Percentiles rank a stretch among this genome's conserved stretches.
These are phyloP conservation scores for Malurus melanocephalus DNA, from an alignment of 2,113 vertebrate genomes.

Conservation along the genomic window DNA sequence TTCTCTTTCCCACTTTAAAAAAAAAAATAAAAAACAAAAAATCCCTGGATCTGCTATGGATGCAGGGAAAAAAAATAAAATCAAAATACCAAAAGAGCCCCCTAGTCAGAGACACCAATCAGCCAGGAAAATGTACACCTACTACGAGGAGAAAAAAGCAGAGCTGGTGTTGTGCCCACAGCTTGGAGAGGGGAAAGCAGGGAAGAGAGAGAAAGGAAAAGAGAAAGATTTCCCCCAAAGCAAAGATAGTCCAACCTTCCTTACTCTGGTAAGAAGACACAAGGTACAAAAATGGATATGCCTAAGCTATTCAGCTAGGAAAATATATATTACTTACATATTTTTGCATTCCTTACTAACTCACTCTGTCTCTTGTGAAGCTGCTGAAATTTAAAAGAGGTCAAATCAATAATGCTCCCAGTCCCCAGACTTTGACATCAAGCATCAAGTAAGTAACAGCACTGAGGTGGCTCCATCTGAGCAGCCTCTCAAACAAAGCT, in stretches of 20 bases:
- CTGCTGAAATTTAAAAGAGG: conserved; percentile 70
- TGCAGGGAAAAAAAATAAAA: background rate
- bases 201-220: conserved; percentile 4
- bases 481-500: background rate
- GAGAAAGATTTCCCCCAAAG: conserved; percentile 66
- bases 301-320: conserved; percentile 62
- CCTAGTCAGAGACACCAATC: conserved; percentile 70
- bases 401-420: conserved; percentile 63
- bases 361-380: conserved; percentile 67
- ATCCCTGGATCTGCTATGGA: background rate
- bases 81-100: background rate
- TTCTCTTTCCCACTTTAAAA: background rate
- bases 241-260: conserved; percentile 65
- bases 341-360: conserved; percentile 65
- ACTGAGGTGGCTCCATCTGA: background rate
- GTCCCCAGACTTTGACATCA: conserved; percentile 20
- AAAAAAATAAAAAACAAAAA: background rate
- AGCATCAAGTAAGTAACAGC: conserved; percentile 31
- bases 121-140: conserved; percentile 75
- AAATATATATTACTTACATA: conserved; percentile 58
- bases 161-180: conserved; percentile 65
- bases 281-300: conserved; percentile 24
- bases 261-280: conserved; percentile 57
- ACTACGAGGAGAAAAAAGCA: conserved; percentile 55
- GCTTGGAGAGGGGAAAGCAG: conserved; percentile 51